Percentiles rank a stretch among this genome's conserved stretches.
Evolutionary conservation across 2,888 invertebrate genomes (phyloP).

Genomic region (Atethmia centrago): DNA sequence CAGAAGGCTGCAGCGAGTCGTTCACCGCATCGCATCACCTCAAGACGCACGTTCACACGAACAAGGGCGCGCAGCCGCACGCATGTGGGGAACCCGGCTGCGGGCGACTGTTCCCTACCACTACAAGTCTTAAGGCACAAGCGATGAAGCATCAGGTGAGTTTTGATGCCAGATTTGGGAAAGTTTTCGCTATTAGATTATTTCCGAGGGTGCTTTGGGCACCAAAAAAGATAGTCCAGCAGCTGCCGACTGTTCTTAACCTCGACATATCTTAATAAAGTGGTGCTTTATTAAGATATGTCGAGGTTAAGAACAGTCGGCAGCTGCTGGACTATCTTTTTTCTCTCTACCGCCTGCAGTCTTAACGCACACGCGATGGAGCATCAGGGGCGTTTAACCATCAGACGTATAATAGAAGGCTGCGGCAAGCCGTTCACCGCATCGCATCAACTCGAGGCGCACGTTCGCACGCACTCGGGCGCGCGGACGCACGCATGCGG

Average conservation of each 20-base stretch:
- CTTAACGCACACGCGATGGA: too few relatives aligned
- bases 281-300: too few relatives aligned
- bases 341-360: too few relatives aligned
- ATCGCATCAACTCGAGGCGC: constrained; percentile 98
- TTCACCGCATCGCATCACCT: constrained; percentile 98
- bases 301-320: too few relatives aligned
- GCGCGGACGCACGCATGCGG: constrained; percentile 95
- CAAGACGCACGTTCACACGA: constrained; percentile 96
- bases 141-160: constrained; percentile 92
- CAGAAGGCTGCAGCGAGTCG: constrained; percentile 96
- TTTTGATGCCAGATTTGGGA: not conserved
- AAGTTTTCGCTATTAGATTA: too few relatives aligned
- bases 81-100: constrained; percentile 93
- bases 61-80: constrained; percentile 95
- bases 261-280: too few relatives aligned
- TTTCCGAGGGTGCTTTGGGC: too few relatives aligned
- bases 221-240: too few relatives aligned
- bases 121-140: constrained; percentile 95
- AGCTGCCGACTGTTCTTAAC: too few relatives aligned
- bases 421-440: constrained; percentile 98
- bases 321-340: too few relatives aligned
- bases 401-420: constrained; percentile 87
- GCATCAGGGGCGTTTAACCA: too few relatives aligned
- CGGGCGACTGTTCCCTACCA: constrained; percentile 94
- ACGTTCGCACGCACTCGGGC: constrained; percentile 95